Evolutionary conservation across 2,113 vertebrate species (phyloP), one percentile per base, ranked within the genome.

Genomic region (Hylia prasina): DNA sequence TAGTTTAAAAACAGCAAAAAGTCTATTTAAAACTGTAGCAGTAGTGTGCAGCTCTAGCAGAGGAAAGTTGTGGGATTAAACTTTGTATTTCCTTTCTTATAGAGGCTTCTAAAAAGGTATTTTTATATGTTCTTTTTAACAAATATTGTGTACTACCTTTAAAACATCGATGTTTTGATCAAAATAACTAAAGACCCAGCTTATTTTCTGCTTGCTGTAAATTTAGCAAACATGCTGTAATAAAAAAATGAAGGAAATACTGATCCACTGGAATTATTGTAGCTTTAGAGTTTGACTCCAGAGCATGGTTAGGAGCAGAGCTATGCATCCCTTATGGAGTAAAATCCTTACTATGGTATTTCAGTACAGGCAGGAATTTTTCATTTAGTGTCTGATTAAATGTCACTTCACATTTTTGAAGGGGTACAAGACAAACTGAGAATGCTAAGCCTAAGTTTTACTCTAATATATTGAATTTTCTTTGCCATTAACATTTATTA

Each of bases 51-150:
- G 97, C 98, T 98, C 97, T 98, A 98, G 97, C 96, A 97, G 96
- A 98, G 97, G 97, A 98, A 98, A 98, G 98, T 98, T 98, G 98
- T 98, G 98, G 97, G 98, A 96, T 98, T 98, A 97, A 98, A 98
- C 98, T 98, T 98, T 98, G 98, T 98, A 98, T 98, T 98, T 98
- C 97, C 97, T 98, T 98, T 98, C 98, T 98, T 98, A 98, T 98
- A 98, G 97, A 98, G 96, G 98, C 97, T 98, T 98, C 97, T 98
- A 98, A 98, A 98, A 98, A 98, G 97, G 97, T 98, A 98, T 98
- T 98, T 98, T 98, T 98, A 98, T 98, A 98, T 98, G 98, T 98
- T 98, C 97, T 98, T 98, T 98, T 98, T 98, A 98, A 98, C 97
- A 96, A 98, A 98, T 98, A 98, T 97, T 98, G 97, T 98, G 97